A percentile compares a stretch with the other conserved stretches of the same genome.
phyloP scores from a whole-genome alignment of 2,888 invertebrate genomes.

The Phengaris arion region DNA sequence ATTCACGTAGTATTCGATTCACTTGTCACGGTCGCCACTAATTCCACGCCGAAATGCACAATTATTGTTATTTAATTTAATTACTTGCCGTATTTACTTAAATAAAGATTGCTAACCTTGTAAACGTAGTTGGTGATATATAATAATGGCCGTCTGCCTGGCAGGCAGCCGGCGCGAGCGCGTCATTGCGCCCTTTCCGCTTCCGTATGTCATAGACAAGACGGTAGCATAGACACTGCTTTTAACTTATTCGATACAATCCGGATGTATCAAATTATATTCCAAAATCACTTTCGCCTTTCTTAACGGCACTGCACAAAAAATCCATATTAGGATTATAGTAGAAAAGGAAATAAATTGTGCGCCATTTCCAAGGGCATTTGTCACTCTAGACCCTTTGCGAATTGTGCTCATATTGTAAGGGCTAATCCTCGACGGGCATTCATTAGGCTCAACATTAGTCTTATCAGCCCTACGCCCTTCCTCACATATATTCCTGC shows the following conservation, averaged over 20 bases:
- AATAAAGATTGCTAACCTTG: no score
- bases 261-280: not conserved
- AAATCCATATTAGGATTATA: slow-evolving; percentile 9
- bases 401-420: slow-evolving; percentile 76
- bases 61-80: no score
- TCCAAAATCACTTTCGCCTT: not conserved
- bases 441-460: slow-evolving; percentile 69
- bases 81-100: no score
- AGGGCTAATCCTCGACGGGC: slow-evolving; percentile 70
- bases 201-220: no score
- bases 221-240: no score
- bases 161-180: no score
- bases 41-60: no score
- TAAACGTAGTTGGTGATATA: no score
- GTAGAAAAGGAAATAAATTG: slow-evolving; percentile 52
- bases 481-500: slow-evolving; percentile 55
- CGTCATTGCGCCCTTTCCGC: no score
- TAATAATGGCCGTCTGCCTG: no score
- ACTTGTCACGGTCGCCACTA: no score
- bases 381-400: slow-evolving; percentile 63
- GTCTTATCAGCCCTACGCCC: slow-evolving; percentile 60
- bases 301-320: not conserved
- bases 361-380: slow-evolving; percentile 57
- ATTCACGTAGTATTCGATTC: no score
- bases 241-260: not conserved